Evolutionary conservation across 2,888 invertebrate species (phyloP), one percentile per base, ranked within the genome.

Genomic region (Melipona bicolor): DNA sequence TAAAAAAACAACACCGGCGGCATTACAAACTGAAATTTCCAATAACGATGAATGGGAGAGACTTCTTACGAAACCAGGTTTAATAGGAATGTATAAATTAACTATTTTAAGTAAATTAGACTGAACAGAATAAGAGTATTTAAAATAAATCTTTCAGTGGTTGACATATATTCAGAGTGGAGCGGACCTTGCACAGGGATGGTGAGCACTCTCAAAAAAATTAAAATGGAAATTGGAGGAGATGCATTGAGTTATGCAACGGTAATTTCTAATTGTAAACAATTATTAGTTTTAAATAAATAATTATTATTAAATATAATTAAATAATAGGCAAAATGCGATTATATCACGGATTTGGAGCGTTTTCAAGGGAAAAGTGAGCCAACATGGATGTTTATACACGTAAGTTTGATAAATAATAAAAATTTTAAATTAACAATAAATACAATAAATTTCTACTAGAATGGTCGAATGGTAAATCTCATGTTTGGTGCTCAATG

Each of bases 131-230:
- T 27, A 36, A 11, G 65, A 27, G 3, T 54, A 49, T 62, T n/a
- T 64, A 52, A 43, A 43, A 9, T 43, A 50, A 49, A 21, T 13
- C 19, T 56, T 49, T 50, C n/a, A 98, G 98, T 99, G 86, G 96
- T 98, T 84, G 99, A 99, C 93, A 96, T 99, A 36, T 99, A 98
- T 94, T 97, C 98, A n/a, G 98, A 98, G 85, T 99, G 99, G 99
- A 98, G 98, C 92, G 99, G 99, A 0, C 98, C 98, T 0, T 98
- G 98, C 93, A 95, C 97, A 86, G 98, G 98, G 61, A 98, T 99
- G 97, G 96, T 97, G 81, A 97, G 97, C 79, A 97, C 97, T 94
- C 96, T 99, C 89, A 97, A 97, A 94, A 98, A 98, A 95, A 96
- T 98, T 83, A 98, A 98, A 94, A 96, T 98, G 93, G 99, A 99